Evolutionary conservation across 2,797 vertebrate genomes (phyloP), one percentile per base, ranked within the genome.

Genomic region (Poecilia velifera): DNA sequence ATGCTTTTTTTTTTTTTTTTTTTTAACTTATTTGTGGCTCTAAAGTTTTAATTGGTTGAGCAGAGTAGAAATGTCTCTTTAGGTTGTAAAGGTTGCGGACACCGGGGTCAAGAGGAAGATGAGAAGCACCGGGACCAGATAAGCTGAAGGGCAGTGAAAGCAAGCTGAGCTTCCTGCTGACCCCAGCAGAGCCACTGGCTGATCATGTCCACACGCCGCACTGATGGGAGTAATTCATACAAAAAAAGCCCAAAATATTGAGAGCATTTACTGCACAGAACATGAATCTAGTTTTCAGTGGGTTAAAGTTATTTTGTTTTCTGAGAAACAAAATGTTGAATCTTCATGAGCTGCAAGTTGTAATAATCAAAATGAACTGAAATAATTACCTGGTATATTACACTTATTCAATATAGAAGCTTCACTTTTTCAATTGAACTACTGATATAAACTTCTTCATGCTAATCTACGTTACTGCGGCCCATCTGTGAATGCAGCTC

Each of bases 401-500:
- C 3, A 39, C 34, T 41, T 8, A 71, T 13, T 45, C 22, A 71
- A 46, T 18, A 6, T 43, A 45, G 22, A 45, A 70, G 66, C 43
- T 70, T 45, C 39, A 13, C 41, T 46, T 71, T 71, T 71, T 14
- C 5, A 45, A 28, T 16, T 71, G 12, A 14, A 46, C 28, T 71
- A 28, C 41, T 28, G 43, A 71, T 28, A 71, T 71, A 71, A 71
- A 28, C 22, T 28, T 71, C 22, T 71, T 28, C 41, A 28, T 71
- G 41, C 68, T 45, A 45, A 45, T 71, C 25, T 71, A 8, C 6
- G 28, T 28, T 45, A 71, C 68, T 28, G 68, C 14, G n/a, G 41
- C 12, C 3, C 41, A 46, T 71, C 25, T 71, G 41, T 78, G 81
- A 84, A 89, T 74, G 81, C 66, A 87, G 73, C 78, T 81, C 36